Conservation (phyloP, 1,140 invertebrate genomes). For the Anastrepha obliqua region DNA sequence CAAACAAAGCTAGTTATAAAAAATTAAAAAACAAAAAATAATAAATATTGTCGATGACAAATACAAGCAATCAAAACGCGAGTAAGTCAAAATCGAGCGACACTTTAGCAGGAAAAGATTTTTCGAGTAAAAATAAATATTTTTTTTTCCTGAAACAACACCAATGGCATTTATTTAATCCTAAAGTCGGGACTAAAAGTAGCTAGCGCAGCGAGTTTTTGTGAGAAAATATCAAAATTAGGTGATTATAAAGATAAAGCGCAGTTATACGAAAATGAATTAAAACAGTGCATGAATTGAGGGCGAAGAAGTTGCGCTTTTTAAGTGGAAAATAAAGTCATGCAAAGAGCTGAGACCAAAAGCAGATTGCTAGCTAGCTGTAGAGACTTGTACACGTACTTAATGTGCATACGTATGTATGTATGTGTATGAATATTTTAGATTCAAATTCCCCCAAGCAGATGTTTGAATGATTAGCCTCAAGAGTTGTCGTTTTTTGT, state of each 20-base stretch:
- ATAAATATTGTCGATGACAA: slow-evolving; percentile 1
- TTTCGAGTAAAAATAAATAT: neutral
- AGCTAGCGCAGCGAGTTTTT: neutral
- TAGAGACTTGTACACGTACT: neutral
- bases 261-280: neutral
- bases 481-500: neutral
- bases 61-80: slow-evolving; percentile 42
- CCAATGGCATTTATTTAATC: slow-evolving; percentile 28
- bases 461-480: slow-evolving; percentile 47
- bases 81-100: slow-evolving; percentile 45
- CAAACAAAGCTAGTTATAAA: neutral
- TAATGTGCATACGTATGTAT: neutral
- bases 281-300: neutral
- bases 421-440: neutral
- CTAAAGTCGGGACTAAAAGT: slow-evolving; percentile 14
- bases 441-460: slow-evolving; percentile 3
- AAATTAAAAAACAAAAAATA: neutral
- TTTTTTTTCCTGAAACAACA: neutral
- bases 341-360: neutral
- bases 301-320: slow-evolving; percentile 11
- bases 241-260: slow-evolving; percentile 46
- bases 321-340: slow-evolving; percentile 36
- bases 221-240: slow-evolving; percentile 30
- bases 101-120: slow-evolving; percentile 1
- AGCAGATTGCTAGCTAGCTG: neutral